These are phyloP conservation scores for Ptychodera flava DNA, from an alignment of 35 echinoderm and acorn worm genomes.

Conservation along the genomic window DNA sequence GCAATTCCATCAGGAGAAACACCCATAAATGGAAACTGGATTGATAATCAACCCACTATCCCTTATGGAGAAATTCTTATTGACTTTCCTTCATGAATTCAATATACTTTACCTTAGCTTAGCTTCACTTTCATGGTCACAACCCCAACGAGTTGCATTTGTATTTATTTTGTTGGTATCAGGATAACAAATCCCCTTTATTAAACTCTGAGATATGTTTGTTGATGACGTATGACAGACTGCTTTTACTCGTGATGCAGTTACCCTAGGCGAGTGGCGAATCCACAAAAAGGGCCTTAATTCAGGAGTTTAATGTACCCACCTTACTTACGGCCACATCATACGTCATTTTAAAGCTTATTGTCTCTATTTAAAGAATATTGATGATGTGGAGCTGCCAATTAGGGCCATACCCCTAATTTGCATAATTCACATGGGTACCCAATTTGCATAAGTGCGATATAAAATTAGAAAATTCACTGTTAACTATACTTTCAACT, in stretches of 20 bases:
- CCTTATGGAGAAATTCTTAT: not conserved
- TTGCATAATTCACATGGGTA: no score
- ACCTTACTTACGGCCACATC: no score
- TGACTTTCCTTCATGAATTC: slow-evolving; percentile 15
- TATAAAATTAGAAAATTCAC: no score
- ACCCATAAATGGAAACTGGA: slow-evolving; percentile 20
- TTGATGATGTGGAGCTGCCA: no score
- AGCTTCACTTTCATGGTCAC: slow-evolving; percentile 5
- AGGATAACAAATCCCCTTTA: slow-evolving; percentile 51
- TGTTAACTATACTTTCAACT: no score
- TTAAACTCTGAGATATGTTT: slow-evolving; percentile 31
- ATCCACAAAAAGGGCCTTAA: no score
- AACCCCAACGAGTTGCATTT: slow-evolving; percentile 18
- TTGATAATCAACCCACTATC: not conserved
- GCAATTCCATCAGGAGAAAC: slow-evolving; percentile 32
- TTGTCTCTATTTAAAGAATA: no score
- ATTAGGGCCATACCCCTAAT: no score
- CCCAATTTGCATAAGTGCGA: no score
- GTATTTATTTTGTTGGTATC: slow-evolving; percentile 32
- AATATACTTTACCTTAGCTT: not conserved
- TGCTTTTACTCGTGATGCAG: slow-evolving; percentile 43
- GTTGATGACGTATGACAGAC: slow-evolving; percentile 38
- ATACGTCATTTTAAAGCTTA: no score
- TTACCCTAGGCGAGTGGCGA: no score
- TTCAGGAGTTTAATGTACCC: no score